Evolutionary conservation across 2,797 vertebrate genomes (phyloP), one percentile per base, ranked within the genome.

Genomic region (Ataeniobius toweri): DNA sequence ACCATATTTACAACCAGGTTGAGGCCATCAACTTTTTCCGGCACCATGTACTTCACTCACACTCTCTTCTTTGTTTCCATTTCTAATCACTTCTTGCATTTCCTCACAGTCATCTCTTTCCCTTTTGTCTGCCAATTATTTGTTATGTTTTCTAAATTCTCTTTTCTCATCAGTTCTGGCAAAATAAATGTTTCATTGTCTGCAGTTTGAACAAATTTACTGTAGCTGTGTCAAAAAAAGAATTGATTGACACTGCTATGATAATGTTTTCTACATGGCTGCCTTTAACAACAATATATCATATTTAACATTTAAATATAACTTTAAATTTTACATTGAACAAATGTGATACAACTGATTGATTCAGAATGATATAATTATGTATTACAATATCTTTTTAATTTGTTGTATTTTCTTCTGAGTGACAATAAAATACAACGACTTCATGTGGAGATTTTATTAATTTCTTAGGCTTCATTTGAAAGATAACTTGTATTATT

Each of bases 1-100:
- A 85, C 85, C 79, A 78, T 80, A 88, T 92, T 91, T 86, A 82
- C 83, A 90, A 79, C 73, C 81, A 85, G 79, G 59, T 76, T 81
- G 85, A 88, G 81, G 77, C 85, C 87, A 89, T 91, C 88, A 85
- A 85, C 73, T 83, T 79, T 80, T 79, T 85, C 83, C 78, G 46
- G 71, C 70, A 77, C 63, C 82, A 51, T 79, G 78, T 79, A 78
- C 78, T 69, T 36, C 68, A 74, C 71, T 75, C 63, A 22, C 26
- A 74, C 75, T 41, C 72, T 80, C 50, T 44, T 44, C 51, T 22
- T 26, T 53, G 44, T 58, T 71, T 76, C 67, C 22, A 74, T 75
- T 63, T 76, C 77, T 84, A 83, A 86, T 85, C 76, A 83, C 58
- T 41, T 71, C 51, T 76, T 26, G 0, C 44, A 59, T 53, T 59